Base-by-base conservation (phyloP, 2,797 vertebrate genomes). In the Macroramphosus scolopax region DNA sequence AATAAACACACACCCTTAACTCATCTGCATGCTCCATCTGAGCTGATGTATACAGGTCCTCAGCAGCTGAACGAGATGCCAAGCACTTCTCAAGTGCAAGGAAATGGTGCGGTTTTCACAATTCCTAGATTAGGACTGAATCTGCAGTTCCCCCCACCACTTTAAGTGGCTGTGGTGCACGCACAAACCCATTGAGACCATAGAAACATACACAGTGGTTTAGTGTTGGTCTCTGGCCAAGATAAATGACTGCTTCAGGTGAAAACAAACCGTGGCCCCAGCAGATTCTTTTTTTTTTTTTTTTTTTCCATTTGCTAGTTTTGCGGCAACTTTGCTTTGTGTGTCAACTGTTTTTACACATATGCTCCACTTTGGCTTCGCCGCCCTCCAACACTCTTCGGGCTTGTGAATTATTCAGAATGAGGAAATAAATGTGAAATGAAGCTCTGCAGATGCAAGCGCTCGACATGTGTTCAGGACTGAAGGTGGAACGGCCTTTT, bases 151-250 rank as follows among this genome's bases (percentile, higher is more conserved):
- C 70, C 77, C 52, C 77, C 65, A 77, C 80, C 73, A 80, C 79
- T 84, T 88, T 87, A 89, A 89, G 89, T 88, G 82, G 83, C 81
- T 88, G 86, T 83, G 86, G 89, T 85, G 81, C 83, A 80, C 79
- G 83, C 78, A 84, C 72, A 83, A 84, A 82, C 82, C 86, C 83
- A 49, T 68, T 34, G 89, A 88, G 88, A 89, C 86, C 79, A 55
- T 85, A 88, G 88, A 88, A 90, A 90, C 81, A 90, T 87, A 90
- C 86, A 90, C 87, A 87, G 87, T 78, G 87, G 88, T 87, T 89
- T 87, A 83, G 81, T 57, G 55, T 80, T 90, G 89, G 88, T 70
- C 59, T 72, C 54, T 48, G 44, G 87, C 89, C 90, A 90, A 91
- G 83, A 90, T 75, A 91, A 91, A 90, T 84, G 83, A 83, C 85